Evolutionary conservation across 2,888 invertebrate species (phyloP).

Genomic region (Xanthorhoe spadicearia): DNA sequence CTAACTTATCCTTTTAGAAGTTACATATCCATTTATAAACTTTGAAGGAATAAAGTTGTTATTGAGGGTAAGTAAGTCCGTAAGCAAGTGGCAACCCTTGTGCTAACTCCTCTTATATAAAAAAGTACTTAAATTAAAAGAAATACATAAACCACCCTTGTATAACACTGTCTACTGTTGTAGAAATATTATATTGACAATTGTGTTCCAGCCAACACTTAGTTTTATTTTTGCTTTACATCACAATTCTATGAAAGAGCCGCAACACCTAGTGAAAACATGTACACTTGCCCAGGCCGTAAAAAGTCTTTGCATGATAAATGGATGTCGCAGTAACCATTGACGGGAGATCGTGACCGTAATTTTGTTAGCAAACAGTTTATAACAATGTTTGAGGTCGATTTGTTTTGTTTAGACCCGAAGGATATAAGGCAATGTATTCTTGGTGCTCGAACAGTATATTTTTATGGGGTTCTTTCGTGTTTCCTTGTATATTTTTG

Average conservation of each 20-base stretch:
- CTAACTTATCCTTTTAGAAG: constrained; percentile 34
- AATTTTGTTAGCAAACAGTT: constrained; percentile 41
- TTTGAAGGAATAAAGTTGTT: too few relatives aligned
- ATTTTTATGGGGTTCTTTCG: constrained; percentile 14
- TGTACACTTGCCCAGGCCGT: not conserved
- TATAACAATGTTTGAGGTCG: constrained; percentile 35
- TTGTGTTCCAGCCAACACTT: too few relatives aligned
- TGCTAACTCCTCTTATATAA: too few relatives aligned
- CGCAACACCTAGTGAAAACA: not conserved
- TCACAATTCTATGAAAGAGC: too few relatives aligned
- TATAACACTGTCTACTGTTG: too few relatives aligned
- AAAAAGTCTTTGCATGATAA: constrained; percentile 33
- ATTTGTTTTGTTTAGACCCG: constrained; percentile 37
- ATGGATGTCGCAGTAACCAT: constrained; percentile 29
- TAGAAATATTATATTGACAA: too few relatives aligned
- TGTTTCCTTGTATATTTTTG: constrained; percentile 14
- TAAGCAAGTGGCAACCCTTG: too few relatives aligned
- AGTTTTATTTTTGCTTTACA: too few relatives aligned
- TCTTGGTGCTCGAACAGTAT: constrained; percentile 10
- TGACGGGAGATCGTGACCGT: constrained; percentile 39
- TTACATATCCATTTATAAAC: constrained; percentile 12
- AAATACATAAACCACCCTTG: too few relatives aligned
- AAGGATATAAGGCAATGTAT: constrained; percentile 21
- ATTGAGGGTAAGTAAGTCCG: too few relatives aligned
- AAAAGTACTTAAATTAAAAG: too few relatives aligned